Evolutionary conservation across 2,797 vertebrate genomes (phyloP).

Genomic region (Catharus ustulatus): DNA sequence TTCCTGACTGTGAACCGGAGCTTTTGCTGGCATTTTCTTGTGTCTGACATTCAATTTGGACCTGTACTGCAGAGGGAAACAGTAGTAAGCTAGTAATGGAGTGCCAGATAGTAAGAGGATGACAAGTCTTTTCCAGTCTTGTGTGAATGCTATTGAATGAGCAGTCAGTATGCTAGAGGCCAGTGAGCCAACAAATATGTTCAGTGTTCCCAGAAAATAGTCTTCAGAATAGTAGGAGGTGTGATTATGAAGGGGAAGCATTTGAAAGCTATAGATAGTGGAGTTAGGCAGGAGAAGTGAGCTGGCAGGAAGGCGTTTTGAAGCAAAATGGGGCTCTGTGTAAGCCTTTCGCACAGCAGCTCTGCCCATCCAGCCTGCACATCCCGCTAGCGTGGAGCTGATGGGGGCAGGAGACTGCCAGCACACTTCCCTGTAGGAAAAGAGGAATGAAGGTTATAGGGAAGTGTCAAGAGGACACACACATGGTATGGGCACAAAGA

Average conservation of each 20-base stretch:
- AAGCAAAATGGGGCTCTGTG: not conserved
- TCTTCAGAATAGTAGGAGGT: slow-evolving; percentile 58
- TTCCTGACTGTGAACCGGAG: not conserved
- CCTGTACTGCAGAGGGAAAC: slow-evolving; percentile 24
- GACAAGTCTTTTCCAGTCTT: slow-evolving; percentile 63
- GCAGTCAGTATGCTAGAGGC: slow-evolving; percentile 55
- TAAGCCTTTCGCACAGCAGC: not conserved
- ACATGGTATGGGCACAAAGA: not conserved
- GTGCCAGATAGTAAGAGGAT: slow-evolving; percentile 60
- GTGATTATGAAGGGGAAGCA: slow-evolving; percentile 25
- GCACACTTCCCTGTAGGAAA: not conserved
- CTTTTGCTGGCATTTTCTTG: slow-evolving; percentile 43
- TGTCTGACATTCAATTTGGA: slow-evolving; percentile 40
- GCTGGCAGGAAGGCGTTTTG: not conserved
- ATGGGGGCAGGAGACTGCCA: not conserved
- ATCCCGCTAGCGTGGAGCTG: fast-evolving
- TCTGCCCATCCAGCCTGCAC: not conserved
- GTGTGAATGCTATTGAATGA: slow-evolving; percentile 59
- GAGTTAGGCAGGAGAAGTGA: slow-evolving; percentile 27
- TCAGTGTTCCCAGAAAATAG: slow-evolving; percentile 50
- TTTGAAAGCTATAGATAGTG: slow-evolving; percentile 51
- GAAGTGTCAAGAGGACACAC: not conserved
- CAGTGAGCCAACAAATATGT: slow-evolving; percentile 60
- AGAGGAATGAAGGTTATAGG: not conserved
- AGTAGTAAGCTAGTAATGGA: slow-evolving; percentile 22